Conservation (phyloP, 35 echinoderm and acorn worm species). For the Diadema setosum region DNA sequence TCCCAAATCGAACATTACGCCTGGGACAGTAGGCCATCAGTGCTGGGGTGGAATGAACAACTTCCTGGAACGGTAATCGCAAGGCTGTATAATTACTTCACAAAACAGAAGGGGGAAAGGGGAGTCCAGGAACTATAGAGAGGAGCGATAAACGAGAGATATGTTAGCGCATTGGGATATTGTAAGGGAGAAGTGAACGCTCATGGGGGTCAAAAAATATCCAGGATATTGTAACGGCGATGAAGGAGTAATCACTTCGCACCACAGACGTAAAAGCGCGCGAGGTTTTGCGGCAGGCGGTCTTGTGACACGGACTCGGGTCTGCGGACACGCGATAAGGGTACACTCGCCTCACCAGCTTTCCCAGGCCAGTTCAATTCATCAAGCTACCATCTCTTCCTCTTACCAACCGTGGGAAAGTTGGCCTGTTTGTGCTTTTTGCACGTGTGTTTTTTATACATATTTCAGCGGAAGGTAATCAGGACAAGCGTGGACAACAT, state of each 20-base stretch:
- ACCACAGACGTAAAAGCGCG: not conserved
- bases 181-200: not conserved
- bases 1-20: not conserved
- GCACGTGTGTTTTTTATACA: not conserved
- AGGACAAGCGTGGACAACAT: not conserved
- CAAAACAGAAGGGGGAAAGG: too few relatives aligned
- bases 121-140: too few relatives aligned
- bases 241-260: constrained; percentile 3
- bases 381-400: not conserved
- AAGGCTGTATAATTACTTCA: not conserved
- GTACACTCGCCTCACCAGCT: not conserved
- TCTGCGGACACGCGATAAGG: constrained; percentile 18
- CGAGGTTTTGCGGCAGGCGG: not conserved
- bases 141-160: too few relatives aligned
- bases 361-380: constrained; percentile 24
- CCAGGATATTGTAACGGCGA: too few relatives aligned
- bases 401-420: constrained; percentile 11
- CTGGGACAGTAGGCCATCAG: not conserved
- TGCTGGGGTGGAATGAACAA: not conserved
- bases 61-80: not conserved
- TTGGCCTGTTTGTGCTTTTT: not conserved
- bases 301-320: not conserved
- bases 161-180: too few relatives aligned
- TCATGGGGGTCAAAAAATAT: not conserved
- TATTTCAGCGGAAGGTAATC: constrained; percentile 12